Evolutionary conservation across 2,113 vertebrate genomes (phyloP).

Genomic region (Ptilonorhynchus violaceus): DNA sequence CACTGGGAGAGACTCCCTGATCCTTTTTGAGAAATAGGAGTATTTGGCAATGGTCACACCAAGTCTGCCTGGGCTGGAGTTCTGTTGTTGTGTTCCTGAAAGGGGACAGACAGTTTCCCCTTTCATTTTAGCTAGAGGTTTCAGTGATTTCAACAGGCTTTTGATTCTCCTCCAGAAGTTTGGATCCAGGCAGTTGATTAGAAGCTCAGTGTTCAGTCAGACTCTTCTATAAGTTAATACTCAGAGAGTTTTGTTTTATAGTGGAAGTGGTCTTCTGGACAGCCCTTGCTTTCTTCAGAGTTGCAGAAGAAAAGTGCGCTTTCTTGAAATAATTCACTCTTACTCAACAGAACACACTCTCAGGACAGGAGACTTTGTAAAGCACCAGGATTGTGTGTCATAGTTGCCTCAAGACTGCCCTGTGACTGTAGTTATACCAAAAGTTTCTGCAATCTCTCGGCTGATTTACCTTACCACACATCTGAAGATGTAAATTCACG

Average conservation of each 20-base stretch:
- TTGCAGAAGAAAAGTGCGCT: neutral
- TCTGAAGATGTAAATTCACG: neutral
- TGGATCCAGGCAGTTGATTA: neutral
- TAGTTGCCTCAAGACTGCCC: neutral
- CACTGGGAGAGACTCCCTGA: neutral
- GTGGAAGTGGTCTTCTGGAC: neutral
- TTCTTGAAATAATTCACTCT: neutral
- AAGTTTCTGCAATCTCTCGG: neutral
- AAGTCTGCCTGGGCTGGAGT: neutral
- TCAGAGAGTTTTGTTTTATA: neutral
- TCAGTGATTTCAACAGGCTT: neutral
- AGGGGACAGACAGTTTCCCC: neutral
- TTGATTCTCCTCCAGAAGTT: neutral
- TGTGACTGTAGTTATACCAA: neutral
- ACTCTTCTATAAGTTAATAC: neutral
- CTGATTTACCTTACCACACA: neutral
- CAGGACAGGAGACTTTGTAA: neutral
- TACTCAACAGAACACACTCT: neutral
- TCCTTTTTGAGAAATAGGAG: neutral
- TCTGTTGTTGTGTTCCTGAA: conserved; percentile 5
- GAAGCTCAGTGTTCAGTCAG: neutral
- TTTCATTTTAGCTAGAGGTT: neutral
- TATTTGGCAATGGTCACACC: neutral
- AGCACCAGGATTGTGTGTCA: neutral
- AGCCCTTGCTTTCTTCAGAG: neutral